Evolutionary conservation across 2,888 invertebrate species (phyloP).

Genomic region (Heteropelma amictum): DNA sequence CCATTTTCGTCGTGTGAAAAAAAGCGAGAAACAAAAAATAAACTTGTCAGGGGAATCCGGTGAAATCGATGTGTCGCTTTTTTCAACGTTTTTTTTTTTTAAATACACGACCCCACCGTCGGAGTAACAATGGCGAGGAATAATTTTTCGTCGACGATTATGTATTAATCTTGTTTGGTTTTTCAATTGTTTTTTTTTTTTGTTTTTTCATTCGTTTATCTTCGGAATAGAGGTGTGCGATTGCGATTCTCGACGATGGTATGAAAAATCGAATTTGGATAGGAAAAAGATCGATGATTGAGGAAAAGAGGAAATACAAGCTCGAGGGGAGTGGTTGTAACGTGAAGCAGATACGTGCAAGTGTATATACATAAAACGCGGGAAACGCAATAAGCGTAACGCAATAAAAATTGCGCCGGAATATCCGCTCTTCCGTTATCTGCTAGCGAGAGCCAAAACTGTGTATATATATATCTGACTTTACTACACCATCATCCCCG

Average conservation of each 20-base stretch:
- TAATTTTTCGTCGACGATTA: too few species aligned
- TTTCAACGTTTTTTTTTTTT: not conserved
- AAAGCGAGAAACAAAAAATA: conserved; percentile 70
- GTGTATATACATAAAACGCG: conserved; percentile 68
- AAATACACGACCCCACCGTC: too few species aligned
- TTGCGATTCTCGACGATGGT: too few species aligned
- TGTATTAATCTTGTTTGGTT: too few species aligned
- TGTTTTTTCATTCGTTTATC: too few species aligned
- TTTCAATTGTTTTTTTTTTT: too few species aligned
- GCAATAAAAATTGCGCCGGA: conserved; percentile 70
- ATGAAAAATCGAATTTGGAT: not conserved
- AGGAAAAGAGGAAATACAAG: conserved; percentile 27
- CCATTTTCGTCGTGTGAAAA: conserved; percentile 33
- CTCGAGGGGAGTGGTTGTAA: conserved; percentile 10
- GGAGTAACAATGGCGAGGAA: too few species aligned
- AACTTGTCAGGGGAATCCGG: conserved; percentile 64
- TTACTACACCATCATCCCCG: conserved; percentile 10
- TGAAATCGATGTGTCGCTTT: conserved; percentile 71
- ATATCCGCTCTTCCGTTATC: conserved; percentile 69
- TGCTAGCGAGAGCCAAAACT: conserved; percentile 51
- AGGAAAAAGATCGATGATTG: not conserved
- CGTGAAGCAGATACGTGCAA: conserved; percentile 50
- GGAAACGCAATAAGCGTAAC: conserved; percentile 73
- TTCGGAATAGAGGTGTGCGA: too few species aligned
- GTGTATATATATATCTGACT: conserved; percentile 30